Evolutionary conservation across 2,888 invertebrate genomes (phyloP).

Genomic region (Trisateles emortualis): DNA sequence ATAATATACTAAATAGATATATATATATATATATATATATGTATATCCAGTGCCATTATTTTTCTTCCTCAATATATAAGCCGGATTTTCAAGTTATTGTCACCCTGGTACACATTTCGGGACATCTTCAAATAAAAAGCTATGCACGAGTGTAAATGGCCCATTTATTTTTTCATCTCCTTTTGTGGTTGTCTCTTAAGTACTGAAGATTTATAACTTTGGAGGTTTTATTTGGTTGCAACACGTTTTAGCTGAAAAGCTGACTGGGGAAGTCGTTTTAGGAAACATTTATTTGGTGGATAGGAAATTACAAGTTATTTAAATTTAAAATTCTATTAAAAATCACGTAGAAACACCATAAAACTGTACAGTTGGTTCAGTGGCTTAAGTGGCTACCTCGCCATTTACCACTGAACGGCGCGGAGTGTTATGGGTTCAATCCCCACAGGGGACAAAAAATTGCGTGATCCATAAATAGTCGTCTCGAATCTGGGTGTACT

Average conservation of each 20-base stretch:
- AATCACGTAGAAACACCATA: too few relatives aligned
- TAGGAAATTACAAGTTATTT: too few relatives aligned
- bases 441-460: too few relatives aligned
- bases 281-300: conserved; percentile 2
- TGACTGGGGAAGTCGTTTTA: conserved; percentile 15
- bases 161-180: conserved; percentile 42
- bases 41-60: background rate
- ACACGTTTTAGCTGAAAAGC: conserved; percentile 29
- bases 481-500: too few relatives aligned
- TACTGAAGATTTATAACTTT: conserved; percentile 31
- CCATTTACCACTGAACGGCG: too few relatives aligned
- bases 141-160: conserved; percentile 36
- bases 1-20: too few relatives aligned
- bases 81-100: conserved; percentile 28
- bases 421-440: too few relatives aligned
- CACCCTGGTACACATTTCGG: conserved; percentile 11
- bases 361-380: too few relatives aligned
- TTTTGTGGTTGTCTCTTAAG: conserved; percentile 26
- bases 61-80: conserved; percentile 8
- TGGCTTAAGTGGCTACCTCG: too few relatives aligned
- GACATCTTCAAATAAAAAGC: conserved; percentile 39
- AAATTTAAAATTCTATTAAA: too few relatives aligned
- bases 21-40: too few relatives aligned
- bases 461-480: too few relatives aligned
- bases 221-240: conserved; percentile 29